Evolutionary conservation across 2,797 vertebrate species (phyloP), one percentile per base, ranked within the genome.

Genomic region (Leptodactylus fallax): DNA sequence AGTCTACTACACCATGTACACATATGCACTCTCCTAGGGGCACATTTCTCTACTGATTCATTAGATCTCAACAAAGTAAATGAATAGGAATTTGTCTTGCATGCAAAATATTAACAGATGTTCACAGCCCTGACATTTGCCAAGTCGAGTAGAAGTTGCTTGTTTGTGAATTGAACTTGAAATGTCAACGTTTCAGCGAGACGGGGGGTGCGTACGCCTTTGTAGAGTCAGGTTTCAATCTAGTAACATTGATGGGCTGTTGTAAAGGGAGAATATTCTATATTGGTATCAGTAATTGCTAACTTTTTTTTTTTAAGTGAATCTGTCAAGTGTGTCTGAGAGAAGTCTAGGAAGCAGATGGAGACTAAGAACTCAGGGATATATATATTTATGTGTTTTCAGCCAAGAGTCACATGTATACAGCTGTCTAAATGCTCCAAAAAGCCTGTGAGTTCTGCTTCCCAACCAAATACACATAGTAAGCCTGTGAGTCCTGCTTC

Each of bases 121-220:
- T 80, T 80, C 72, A 12, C 47, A 13, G 21, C 47, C 72, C 49
- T 80, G 58, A 61, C 27, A 61, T 80, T 80, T 80, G 58, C 79
- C n/a, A 80, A 80, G 49, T 77, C 23, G 72, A 51, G 72, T 77
- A 53, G 12, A 77, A 77, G 72, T 60, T 80, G 6, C 58, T 47
- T 63, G 27, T 61, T 61, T 63, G 56, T 47, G 58, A 80, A 61
- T 80, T 80, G 58, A 45, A 47, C 56, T 80, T 63, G 79, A 61
- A 80, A 80, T 79, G 55, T 79, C 78, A 79, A 19, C 21, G 58
- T 80, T 63, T 21, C 10, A 1, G 13, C 11, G 36, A 19, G 16
- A 58, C n/a, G 55, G 56, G 36, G 27, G 78, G 78, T 6, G 27
- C 27, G 19, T 60, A 36, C 53, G 8, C 36, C 17, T 19, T 19